Percentiles rank a stretch among this genome's conserved stretches.
Evolutionary conservation across 2,888 invertebrate genomes (phyloP).

Genomic region (Brenthis hecate): DNA sequence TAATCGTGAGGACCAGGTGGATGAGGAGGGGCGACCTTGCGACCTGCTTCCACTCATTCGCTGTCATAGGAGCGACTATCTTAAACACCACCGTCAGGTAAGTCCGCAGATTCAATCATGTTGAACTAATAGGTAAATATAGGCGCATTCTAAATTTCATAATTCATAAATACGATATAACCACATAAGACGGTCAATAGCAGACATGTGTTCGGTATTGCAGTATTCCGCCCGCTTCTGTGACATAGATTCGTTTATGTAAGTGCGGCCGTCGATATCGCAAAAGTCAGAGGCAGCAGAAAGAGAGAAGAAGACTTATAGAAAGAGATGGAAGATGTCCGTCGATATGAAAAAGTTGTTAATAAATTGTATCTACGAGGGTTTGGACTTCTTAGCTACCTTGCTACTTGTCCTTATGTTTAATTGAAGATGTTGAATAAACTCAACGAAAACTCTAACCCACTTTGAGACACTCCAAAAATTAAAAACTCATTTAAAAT

Average conservation of each 20-base stretch:
- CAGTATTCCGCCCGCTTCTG: constrained; percentile 48
- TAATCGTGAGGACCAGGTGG: constrained; percentile 52
- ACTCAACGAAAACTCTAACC: neutral
- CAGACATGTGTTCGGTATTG: constrained; percentile 44
- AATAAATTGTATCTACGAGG: constrained; percentile 39
- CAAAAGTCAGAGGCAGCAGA: constrained; percentile 47
- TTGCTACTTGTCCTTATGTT: constrained; percentile 1
- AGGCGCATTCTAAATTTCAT: constrained; percentile 15
- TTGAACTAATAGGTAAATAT: constrained; percentile 9
- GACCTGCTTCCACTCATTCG: constrained; percentile 53
- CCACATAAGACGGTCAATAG: constrained; percentile 22
- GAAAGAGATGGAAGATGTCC: constrained; percentile 46
- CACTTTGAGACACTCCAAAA: constrained; percentile 8
- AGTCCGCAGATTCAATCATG: constrained; percentile 35
- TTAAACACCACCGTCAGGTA: constrained; percentile 51
- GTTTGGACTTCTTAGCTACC: constrained; percentile 15
- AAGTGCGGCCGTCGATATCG: constrained; percentile 54
- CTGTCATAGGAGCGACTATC: constrained; percentile 48
- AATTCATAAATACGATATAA: constrained; percentile 30
- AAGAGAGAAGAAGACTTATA: constrained; percentile 42
- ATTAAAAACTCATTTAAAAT: constrained; percentile 25
- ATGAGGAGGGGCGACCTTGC: constrained; percentile 51
- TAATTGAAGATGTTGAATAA: constrained; percentile 8
- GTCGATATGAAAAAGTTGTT: constrained; percentile 44
- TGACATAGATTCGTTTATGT: constrained; percentile 55